Percentiles rank a stretch among this genome's conserved stretches.
Conservation (phyloP, 1,140 invertebrate species). For the Parasteatoda tepidariorum region DNA sequence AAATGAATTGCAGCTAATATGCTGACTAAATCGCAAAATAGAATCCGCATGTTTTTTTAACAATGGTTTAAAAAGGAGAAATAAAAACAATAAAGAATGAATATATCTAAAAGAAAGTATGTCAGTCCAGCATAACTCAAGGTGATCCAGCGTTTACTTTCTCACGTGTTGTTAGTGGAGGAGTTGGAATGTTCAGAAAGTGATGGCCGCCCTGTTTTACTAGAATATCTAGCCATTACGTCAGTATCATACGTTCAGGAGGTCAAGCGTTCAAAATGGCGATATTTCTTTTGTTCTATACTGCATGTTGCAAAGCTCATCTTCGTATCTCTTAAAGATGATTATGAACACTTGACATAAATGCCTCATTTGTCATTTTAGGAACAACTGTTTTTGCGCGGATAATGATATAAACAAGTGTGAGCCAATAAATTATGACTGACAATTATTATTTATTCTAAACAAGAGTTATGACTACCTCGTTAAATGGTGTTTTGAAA, state of each 20-base stretch:
- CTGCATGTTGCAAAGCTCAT: neutral
- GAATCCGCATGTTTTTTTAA: neutral
- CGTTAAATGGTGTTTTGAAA: too few species aligned
- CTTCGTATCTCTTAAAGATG: neutral
- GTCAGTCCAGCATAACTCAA: slow-evolving; percentile 39
- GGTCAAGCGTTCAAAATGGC: slow-evolving; percentile 31
- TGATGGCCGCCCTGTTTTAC: slow-evolving; percentile 39
- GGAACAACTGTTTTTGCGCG: neutral
- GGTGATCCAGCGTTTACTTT: slow-evolving; percentile 54
- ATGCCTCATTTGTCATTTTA: neutral
- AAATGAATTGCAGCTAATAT: neutral
- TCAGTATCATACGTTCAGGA: slow-evolving; percentile 9
- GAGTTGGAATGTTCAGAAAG: slow-evolving; percentile 30
- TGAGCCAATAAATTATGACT: neutral
- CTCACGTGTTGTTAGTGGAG: slow-evolving; percentile 50
- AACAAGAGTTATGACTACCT: neutral
- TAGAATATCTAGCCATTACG: slow-evolving; percentile 50
- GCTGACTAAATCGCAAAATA: neutral
- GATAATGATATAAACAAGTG: neutral
- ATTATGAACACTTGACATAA: neutral
- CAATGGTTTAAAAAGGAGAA: neutral
- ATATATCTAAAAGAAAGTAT: slow-evolving; percentile 35
- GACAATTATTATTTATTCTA: neutral
- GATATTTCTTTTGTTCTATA: slow-evolving; percentile 2
- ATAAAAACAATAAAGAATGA: neutral